These are phyloP conservation scores for Luehdorfia chinensis DNA, from an alignment of 1,140 invertebrate species.

Conservation along the genomic window DNA sequence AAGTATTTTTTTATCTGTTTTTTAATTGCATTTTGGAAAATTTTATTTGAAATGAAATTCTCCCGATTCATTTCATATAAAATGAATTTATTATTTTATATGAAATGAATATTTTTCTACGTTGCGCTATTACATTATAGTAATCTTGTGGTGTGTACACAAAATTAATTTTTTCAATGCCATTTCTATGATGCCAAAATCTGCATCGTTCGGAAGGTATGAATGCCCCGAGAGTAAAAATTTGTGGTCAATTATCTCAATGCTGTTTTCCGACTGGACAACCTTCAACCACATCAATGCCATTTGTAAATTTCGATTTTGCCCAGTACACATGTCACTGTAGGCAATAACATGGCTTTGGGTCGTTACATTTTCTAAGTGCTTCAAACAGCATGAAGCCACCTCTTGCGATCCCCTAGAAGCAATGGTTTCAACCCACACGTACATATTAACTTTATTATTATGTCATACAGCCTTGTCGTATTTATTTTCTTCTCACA, in stretches of 20 bases:
- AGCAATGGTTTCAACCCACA: background rate
- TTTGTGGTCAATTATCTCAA: conserved; percentile 20
- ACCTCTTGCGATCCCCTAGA: background rate
- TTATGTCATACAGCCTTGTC: too few species aligned
- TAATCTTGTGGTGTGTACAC: background rate
- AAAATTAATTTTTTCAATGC: background rate
- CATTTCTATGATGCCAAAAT: background rate
- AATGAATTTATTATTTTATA: too few species aligned
- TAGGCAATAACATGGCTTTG: conserved; percentile 18
- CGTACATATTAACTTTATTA: background rate
- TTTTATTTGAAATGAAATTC: conserved; percentile 13
- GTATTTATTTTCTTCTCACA: background rate
- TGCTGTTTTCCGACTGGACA: conserved; percentile 18
- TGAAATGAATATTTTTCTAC: background rate
- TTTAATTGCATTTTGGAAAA: conserved; percentile 13
- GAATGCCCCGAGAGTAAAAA: conserved; percentile 22
- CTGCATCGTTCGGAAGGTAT: conserved; percentile 19
- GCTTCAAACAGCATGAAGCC: background rate
- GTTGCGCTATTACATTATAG: background rate
- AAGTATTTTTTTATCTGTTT: conserved; percentile 16
- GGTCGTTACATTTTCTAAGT: conserved; percentile 11
- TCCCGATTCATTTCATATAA: background rate
- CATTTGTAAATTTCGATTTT: conserved; percentile 20
- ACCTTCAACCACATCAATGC: conserved; percentile 19
- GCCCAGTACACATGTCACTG: conserved; percentile 13